Evolutionary conservation across 1,140 invertebrate species (phyloP).

Genomic region (Philopotamus ludificatus): DNA sequence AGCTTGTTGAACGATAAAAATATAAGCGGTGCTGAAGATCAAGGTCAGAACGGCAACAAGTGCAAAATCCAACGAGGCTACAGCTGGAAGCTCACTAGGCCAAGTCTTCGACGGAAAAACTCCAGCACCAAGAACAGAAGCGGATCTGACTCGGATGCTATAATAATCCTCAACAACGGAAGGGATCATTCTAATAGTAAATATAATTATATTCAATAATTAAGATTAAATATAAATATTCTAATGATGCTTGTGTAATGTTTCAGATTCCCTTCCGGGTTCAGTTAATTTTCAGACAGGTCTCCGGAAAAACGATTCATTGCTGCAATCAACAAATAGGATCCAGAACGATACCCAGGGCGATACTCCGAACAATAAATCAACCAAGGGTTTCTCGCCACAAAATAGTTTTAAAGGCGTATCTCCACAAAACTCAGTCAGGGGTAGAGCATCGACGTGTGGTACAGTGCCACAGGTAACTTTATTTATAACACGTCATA

Average conservation of each 20-base stretch:
- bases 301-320: slow-evolving; percentile 56
- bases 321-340: slow-evolving; percentile 59
- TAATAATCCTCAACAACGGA: slow-evolving; percentile 66
- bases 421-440: slow-evolving; percentile 36
- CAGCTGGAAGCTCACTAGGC: slow-evolving; percentile 68
- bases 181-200: slow-evolving; percentile 69
- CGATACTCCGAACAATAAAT: slow-evolving; percentile 50
- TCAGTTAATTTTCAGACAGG: slow-evolving; percentile 48
- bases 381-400: slow-evolving; percentile 46
- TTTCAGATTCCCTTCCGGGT: slow-evolving; percentile 23
- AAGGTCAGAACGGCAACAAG: slow-evolving; percentile 47
- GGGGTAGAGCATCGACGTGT: slow-evolving; percentile 46
- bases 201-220: slow-evolving; percentile 19
- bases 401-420: slow-evolving; percentile 41
- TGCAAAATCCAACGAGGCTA: slow-evolving; percentile 64
- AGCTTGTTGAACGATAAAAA: slow-evolving; percentile 48
- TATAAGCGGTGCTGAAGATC: slow-evolving; percentile 29
- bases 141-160: slow-evolving; percentile 59
- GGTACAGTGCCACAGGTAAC: slow-evolving; percentile 43
- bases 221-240: slow-evolving; percentile 1
- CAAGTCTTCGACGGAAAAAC: slow-evolving; percentile 62
- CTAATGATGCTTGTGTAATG: slow-evolving; percentile 3
- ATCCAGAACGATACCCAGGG: slow-evolving; percentile 72
- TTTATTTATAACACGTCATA: not conserved
- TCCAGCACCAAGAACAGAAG: slow-evolving; percentile 53